Percentiles rank a stretch among this genome's conserved stretches.
Conservation (phyloP, 1,140 invertebrate genomes). For the Heterodera schachtii region DNA sequence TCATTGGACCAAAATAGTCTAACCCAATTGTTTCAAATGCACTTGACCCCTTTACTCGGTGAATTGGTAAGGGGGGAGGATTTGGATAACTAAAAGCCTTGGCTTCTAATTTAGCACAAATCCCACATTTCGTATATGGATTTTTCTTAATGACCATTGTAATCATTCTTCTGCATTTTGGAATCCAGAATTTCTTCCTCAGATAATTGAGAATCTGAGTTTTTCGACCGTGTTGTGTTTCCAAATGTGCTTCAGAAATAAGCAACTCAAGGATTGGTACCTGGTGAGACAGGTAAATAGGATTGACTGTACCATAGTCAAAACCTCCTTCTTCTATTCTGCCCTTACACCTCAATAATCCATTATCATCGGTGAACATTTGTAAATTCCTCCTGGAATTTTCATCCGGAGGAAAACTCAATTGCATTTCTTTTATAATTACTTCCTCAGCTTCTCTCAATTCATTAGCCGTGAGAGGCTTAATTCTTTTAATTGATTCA, state of each 20-base stretch:
- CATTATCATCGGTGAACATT: background rate
- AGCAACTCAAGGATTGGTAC: no score
- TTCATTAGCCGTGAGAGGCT: no score
- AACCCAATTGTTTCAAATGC: slow-evolving; percentile 3
- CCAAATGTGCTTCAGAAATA: no score
- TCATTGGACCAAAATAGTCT: slow-evolving; percentile 1
- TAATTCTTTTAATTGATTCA: no score
- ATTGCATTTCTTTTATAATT: no score
- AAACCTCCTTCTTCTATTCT: background rate
- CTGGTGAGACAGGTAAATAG: background rate
- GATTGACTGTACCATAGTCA: background rate
- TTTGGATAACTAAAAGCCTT: background rate
- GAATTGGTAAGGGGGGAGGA: background rate
- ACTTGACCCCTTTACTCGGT: no score
- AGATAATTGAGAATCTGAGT: no score
- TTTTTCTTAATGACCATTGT: background rate
- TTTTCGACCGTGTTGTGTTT: no score
- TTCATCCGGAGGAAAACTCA: no score
- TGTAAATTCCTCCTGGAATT: no score
- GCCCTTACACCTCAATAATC: background rate
- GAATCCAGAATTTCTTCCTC: slow-evolving; percentile 9
- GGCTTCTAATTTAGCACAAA: background rate
- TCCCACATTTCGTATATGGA: background rate
- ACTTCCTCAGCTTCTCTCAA: no score
- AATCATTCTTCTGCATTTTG: background rate